Evolutionary conservation across 2,888 invertebrate species (phyloP), one percentile per base, ranked within the genome.

Genomic region (Metellina segmentata): DNA sequence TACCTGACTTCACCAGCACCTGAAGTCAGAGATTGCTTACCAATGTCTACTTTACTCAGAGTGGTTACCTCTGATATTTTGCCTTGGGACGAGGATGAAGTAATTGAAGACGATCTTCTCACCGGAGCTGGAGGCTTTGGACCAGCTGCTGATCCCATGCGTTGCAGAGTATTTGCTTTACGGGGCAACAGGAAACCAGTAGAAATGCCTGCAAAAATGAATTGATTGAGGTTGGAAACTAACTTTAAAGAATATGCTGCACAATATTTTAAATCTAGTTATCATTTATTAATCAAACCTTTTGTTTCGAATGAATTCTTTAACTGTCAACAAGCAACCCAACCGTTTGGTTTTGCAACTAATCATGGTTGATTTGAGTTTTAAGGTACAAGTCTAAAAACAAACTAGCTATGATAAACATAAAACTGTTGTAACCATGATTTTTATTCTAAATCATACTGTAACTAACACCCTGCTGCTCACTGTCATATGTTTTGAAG

Each of bases 91-190:
- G 87, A 72, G 2, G 90, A 70, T 7, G 92, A 71, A 71, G 92
- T 92, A 7, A 90, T 90, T n/a, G 90, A 92, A 0, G 98, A 97
- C 0, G 98, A 98, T 72, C 98, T 96, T 83, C 98, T 96, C 77
- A 98, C 97, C 0, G 98, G 98, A 69, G 98, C 98, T 93, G 97
- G 97, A 70, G 98, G 98, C 95, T 97, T 96, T 8, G 83, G 83
- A n/a, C 85, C 86, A 82, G 48, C 52, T 53, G 89, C 69, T 20
- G 92, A 92, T 9, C 89, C 92, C 49, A 89, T 81, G n/a, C 92
- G 81, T 52, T 92, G 92, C 51, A 92, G 70, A 11, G 92, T 92
- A 19, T 89, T 92, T 7, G 92, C 92, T 81, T 92, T 92, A 48
- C 92, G 89, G 6, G 92, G 92, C 13, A 89, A 61, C 49, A 86